Conservation (phyloP, 2,888 invertebrate species). For the Arge pagana region DNA sequence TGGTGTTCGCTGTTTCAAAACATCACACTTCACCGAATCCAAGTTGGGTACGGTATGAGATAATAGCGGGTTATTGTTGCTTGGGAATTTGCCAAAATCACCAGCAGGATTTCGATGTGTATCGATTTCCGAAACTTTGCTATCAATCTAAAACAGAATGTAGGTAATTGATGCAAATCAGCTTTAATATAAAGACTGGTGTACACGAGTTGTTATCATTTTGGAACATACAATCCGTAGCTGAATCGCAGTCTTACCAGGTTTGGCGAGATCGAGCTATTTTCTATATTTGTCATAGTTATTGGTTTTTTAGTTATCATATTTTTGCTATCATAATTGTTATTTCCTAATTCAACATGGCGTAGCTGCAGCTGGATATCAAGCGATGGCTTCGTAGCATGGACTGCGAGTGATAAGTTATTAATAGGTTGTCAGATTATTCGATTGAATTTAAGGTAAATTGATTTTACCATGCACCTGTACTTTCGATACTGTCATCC, state of each 20-base stretch:
- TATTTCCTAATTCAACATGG: constrained; percentile 47
- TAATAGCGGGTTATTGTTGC: constrained; percentile 5
- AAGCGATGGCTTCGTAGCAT: constrained; percentile 56
- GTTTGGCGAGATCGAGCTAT: constrained; percentile 21
- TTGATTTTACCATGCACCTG: constrained; percentile 21
- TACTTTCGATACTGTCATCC: constrained; percentile 39
- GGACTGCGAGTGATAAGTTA: background rate
- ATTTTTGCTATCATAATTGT: constrained; percentile 10
- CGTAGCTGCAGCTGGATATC: constrained; percentile 62
- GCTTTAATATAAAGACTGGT: too few relatives aligned
- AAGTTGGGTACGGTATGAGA: constrained; percentile 22
- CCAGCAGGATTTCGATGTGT: constrained; percentile 43
- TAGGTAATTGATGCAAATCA: too few relatives aligned
- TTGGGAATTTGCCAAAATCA: constrained; percentile 37
- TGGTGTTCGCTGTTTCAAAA: constrained; percentile 15
- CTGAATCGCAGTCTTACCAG: too few relatives aligned
- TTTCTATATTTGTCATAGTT: constrained; percentile 11
- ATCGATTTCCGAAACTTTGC: constrained; percentile 37
- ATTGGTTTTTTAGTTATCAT: background rate
- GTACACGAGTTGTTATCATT: too few relatives aligned
- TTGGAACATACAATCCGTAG: too few relatives aligned
- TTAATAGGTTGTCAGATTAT: background rate
- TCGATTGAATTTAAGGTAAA: constrained; percentile 17
- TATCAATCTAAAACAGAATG: constrained; percentile 16
- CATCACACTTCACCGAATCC: constrained; percentile 20